Base-by-base conservation (phyloP, 2,888 invertebrate genomes). In the Aphodius granarius region DNA sequence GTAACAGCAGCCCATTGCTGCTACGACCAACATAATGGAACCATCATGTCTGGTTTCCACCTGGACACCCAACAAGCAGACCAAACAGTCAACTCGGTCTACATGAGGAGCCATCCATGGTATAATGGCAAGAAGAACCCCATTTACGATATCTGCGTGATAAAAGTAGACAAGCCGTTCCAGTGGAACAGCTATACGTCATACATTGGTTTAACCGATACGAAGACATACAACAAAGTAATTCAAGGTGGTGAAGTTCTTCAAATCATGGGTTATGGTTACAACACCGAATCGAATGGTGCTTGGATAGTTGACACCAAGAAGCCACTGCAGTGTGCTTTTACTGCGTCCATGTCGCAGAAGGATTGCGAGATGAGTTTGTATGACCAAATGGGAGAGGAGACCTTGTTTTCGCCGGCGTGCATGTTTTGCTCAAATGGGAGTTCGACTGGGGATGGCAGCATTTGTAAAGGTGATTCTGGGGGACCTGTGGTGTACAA, bases 1-100 rank as follows among this genome's bases (percentile, higher is more conserved):
- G 15, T 84, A 2, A 86, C 83, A 9, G 83, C 80, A 73, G 83
- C 81, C 17, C 83, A 83, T 66, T 84, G 83, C 75, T 80, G 80
- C 5, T 68, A 75, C 19, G 75, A 15, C 6, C 6, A 16, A 65
- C 6, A 4, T 19, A 6, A 15, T 3, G n/a, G 17, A 6, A 20
- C 22, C 19, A 22, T 22, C 43, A 21, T 21, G 20, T 21, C 20
- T 21, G 22, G 68, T 20, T 20, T 19, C n/a, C n/a, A 20, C 6
- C 20, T 19, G 13, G 20, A 20, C 3, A 22, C 6, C 43, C 9
- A 1, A 68, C 20, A 21, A 20, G 68, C 68, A 9, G 68, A 68
- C 15, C 68, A 68, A 20, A 22, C 19, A 15, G 3, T 18, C 16
- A 19, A 3, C 6, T 15, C 15, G 6, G 65, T 6, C 1, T 18